These are phyloP conservation scores for Aythya baeri DNA, from an alignment of 2,113 vertebrate species.

Conservation along the genomic window DNA sequence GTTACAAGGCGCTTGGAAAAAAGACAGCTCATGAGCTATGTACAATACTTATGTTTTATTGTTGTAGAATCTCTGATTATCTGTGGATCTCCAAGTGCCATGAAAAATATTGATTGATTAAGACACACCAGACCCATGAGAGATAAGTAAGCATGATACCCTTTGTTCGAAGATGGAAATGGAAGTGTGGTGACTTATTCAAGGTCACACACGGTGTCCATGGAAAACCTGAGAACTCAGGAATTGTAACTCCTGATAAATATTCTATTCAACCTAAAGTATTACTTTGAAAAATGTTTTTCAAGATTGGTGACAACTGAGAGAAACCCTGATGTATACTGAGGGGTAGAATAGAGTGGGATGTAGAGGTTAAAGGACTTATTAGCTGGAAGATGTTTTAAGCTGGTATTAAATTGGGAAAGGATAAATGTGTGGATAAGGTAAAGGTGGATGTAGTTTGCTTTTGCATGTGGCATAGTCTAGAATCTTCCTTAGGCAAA, in stretches of 20 bases:
- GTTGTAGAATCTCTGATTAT: constrained; percentile 1
- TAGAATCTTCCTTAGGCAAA: neutral
- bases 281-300: neutral
- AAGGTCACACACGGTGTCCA: neutral
- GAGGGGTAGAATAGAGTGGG: neutral
- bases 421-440: neutral
- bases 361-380: neutral
- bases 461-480: neutral
- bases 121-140: neutral
- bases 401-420: neutral
- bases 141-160: neutral
- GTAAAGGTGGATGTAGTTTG: neutral
- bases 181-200: neutral
- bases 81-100: constrained; percentile 3
- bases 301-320: neutral
- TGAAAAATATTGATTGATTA: constrained; percentile 43
- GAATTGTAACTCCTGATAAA: neutral
- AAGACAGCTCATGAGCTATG: neutral
- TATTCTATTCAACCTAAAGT: neutral
- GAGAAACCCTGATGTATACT: neutral
- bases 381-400: neutral
- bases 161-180: neutral
- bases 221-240: neutral
- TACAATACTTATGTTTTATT: neutral
- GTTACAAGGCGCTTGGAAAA: neutral